Evolutionary conservation across 2,797 vertebrate species (phyloP).

Genomic region (Sylvia borin): DNA sequence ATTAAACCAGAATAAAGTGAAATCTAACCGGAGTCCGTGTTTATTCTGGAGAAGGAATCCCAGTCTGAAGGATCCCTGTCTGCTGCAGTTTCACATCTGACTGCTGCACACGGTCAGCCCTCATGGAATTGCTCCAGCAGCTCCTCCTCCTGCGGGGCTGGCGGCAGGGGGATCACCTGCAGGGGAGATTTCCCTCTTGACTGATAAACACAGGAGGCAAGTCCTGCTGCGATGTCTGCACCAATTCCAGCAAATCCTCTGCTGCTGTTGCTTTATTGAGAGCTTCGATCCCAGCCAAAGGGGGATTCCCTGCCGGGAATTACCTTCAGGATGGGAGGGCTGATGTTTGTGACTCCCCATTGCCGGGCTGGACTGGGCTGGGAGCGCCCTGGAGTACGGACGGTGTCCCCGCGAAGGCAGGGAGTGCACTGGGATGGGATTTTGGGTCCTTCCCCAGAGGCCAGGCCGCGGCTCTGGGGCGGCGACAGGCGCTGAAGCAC

Average conservation of each 20-base stretch:
- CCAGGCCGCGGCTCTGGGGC: neutral
- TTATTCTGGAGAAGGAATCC: neutral
- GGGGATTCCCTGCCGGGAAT: neutral
- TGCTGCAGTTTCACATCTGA: neutral
- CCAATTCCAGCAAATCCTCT: neutral
- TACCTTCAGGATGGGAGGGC: accelerated
- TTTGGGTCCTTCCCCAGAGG: too few relatives aligned
- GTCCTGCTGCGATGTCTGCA: neutral
- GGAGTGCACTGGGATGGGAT: neutral
- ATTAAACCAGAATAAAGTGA: constrained; percentile 6
- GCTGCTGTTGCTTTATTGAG: neutral
- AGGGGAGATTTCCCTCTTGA: neutral
- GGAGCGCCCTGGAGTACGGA: neutral
- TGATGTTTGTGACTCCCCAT: accelerated
- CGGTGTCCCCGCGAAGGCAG: neutral
- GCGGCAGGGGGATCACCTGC: neutral
- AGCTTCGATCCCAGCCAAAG: neutral
- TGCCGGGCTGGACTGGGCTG: neutral
- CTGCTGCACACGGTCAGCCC: neutral
- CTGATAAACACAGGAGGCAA: neutral
- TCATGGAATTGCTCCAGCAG: neutral
- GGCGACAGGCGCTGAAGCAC: neutral
- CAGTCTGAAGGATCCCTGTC: neutral
- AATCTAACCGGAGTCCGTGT: neutral
- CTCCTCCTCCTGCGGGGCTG: neutral